Evolutionary conservation across 2,113 vertebrate species (phyloP).

Genomic region (Equus quagga): DNA sequence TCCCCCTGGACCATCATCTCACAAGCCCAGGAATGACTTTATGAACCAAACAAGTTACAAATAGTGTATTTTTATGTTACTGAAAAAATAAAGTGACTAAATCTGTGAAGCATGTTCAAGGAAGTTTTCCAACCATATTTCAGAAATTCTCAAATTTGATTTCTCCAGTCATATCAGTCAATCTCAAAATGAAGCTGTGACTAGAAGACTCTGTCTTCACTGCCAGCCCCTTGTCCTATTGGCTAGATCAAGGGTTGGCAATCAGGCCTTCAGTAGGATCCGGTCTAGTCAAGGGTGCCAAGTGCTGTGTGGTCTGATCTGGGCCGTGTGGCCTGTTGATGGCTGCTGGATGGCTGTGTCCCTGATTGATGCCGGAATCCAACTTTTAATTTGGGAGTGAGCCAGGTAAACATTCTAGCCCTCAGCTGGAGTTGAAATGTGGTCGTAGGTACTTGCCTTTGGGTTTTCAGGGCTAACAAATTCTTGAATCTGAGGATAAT

Average conservation of each 20-base stretch:
- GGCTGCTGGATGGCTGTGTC: background rate
- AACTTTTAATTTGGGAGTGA: constrained; percentile 26
- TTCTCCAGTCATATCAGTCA: background rate
- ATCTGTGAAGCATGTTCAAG: background rate
- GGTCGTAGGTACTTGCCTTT: background rate
- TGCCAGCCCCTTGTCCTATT: background rate
- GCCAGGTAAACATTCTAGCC: background rate
- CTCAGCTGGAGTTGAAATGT: constrained; percentile 10
- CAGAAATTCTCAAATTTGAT: background rate
- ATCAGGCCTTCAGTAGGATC: background rate
- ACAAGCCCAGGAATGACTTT: background rate
- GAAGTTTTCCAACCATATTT: background rate
- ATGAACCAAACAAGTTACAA: background rate
- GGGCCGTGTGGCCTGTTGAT: background rate
- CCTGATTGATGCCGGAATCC: background rate
- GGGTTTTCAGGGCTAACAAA: background rate
- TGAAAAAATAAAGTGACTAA: background rate
- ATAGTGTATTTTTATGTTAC: background rate
- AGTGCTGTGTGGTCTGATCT: constrained; percentile 61
- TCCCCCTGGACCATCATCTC: background rate
- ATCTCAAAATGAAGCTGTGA: background rate
- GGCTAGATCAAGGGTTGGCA: constrained; percentile 39
- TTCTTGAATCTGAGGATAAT: constrained; percentile 41
- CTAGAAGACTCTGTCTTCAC: background rate
- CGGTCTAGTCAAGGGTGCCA: constrained; percentile 38